These are phyloP conservation scores for Congeria kusceri DNA, from an alignment of 2,888 invertebrate genomes.

Conservation along the genomic window DNA sequence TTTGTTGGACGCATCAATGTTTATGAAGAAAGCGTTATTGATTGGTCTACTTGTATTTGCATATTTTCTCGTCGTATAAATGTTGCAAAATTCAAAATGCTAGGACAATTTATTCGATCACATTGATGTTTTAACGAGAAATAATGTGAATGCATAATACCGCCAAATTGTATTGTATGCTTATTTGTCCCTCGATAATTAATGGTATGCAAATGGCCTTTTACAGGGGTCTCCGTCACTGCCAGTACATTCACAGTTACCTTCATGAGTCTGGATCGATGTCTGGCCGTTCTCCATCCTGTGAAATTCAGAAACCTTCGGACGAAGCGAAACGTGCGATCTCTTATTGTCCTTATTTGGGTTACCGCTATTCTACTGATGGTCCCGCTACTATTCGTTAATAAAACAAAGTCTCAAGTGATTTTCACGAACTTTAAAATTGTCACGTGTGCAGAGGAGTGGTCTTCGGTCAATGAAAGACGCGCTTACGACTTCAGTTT, in stretches of 20 bases:
- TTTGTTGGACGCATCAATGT: too few relatives aligned
- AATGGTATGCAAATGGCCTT: background rate
- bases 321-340: slow-evolving; percentile 89
- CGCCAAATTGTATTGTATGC: too few relatives aligned
- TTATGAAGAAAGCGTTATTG: too few relatives aligned
- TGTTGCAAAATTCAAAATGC: too few relatives aligned
- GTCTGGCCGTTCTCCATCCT: slow-evolving; percentile 90
- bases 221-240: slow-evolving; percentile 88
- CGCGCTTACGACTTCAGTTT: slow-evolving; percentile 89
- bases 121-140: too few relatives aligned
- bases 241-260: slow-evolving; percentile 93
- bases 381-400: slow-evolving; percentile 88
- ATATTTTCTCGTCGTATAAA: too few relatives aligned
- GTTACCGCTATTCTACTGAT: slow-evolving; percentile 89
- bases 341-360: slow-evolving; percentile 89
- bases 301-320: slow-evolving; percentile 91
- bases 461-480: slow-evolving; percentile 86
- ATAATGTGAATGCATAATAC: too few relatives aligned
- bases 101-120: too few relatives aligned
- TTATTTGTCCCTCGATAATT: too few relatives aligned
- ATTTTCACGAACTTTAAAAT: slow-evolving; percentile 60
- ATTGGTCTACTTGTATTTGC: too few relatives aligned
- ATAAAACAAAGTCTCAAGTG: slow-evolving; percentile 62
- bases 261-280: slow-evolving; percentile 92
- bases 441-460: slow-evolving; percentile 88